phyloP scores from a whole-genome alignment of 2,888 invertebrate species.

The Drosophila mayaguana region DNA sequence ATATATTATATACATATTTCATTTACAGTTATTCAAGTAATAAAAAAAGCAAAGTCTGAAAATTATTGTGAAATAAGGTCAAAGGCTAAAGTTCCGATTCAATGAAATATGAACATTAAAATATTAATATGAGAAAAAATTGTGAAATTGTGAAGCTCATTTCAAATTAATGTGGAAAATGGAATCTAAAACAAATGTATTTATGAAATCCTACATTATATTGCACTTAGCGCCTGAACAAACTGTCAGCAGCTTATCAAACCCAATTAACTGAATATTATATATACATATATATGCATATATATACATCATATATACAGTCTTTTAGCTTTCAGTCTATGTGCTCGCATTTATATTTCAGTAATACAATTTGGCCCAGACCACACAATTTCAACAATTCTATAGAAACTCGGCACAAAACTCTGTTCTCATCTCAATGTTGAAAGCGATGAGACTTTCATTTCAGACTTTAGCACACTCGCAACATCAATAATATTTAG shows the following conservation, averaged over 20 bases:
- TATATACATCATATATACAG: background rate
- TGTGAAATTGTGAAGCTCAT: background rate
- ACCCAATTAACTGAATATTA: constrained; percentile 2
- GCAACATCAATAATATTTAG: constrained; percentile 24
- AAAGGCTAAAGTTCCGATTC: background rate
- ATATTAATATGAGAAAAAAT: background rate
- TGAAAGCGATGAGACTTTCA: constrained; percentile 8
- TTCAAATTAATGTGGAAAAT: background rate
- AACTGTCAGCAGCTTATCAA: background rate
- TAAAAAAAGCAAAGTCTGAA: background rate
- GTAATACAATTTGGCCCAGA: constrained; percentile 1
- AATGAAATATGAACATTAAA: background rate
- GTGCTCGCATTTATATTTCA: background rate
- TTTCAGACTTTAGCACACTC: constrained; percentile 21
- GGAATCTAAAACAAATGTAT: background rate
- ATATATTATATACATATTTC: background rate
- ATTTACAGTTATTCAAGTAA: background rate
- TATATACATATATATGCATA: background rate
- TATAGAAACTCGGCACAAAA: constrained; percentile 14
- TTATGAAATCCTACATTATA: constrained; percentile 1
- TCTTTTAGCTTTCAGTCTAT: background rate
- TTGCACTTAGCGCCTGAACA: constrained; percentile 4
- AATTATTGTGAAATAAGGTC: background rate
- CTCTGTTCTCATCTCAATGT: constrained; percentile 25
- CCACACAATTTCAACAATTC: background rate